phyloP scores from a whole-genome alignment of 2,113 vertebrate species.

The Acrocephalus kingi region DNA sequence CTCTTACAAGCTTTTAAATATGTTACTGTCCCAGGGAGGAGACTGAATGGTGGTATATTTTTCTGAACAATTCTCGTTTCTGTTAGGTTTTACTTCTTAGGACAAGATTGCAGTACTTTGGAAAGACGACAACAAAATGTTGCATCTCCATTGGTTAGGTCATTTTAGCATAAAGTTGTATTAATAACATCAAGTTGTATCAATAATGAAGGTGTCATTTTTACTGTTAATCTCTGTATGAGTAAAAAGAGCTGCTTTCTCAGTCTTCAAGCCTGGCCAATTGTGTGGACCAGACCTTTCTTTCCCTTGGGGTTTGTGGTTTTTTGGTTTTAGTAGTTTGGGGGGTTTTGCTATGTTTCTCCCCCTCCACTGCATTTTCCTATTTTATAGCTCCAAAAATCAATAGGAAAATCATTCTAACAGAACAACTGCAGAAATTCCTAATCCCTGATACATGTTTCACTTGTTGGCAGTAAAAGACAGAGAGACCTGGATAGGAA shows the following conservation, averaged over 20 bases:
- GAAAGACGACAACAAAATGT: neutral
- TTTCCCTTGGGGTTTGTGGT: neutral
- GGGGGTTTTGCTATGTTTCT: neutral
- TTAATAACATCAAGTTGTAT: neutral
- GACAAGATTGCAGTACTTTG: neutral
- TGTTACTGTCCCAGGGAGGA: neutral
- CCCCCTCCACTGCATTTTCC: neutral
- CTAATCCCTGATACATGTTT: neutral
- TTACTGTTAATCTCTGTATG: neutral
- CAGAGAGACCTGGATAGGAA: neutral
- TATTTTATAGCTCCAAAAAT: neutral
- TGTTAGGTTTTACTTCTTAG: neutral
- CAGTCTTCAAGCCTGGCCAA: neutral
- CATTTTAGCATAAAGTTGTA: neutral
- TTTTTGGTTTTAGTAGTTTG: neutral
- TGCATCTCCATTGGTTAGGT: neutral
- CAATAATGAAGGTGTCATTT: neutral
- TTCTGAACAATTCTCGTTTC: neutral
- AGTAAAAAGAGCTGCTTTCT: neutral
- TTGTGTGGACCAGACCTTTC: neutral
- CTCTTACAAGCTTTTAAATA: neutral
- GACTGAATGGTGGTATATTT: neutral
- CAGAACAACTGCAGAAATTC: neutral
- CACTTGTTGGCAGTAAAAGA: neutral
- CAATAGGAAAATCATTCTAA: neutral